phyloP scores from a whole-genome alignment of 2,113 vertebrate species.

The Herpailurus yagouaroundi region DNA sequence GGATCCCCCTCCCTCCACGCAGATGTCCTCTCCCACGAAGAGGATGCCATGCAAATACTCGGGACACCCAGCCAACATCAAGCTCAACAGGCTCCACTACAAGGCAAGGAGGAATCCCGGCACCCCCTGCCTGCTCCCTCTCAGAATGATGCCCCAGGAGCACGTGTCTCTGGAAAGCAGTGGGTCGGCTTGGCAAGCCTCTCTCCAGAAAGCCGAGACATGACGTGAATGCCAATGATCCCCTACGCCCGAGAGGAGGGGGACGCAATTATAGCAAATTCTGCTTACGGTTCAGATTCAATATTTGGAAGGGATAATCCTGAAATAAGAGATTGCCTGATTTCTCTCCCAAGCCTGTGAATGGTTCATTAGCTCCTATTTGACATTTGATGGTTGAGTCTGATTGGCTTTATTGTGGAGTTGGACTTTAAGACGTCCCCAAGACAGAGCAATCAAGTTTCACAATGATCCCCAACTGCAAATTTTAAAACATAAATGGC shows the following conservation, averaged over 20 bases:
- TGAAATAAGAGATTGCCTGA: conserved; percentile 81
- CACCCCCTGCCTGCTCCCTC: not conserved
- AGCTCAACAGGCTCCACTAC: not conserved
- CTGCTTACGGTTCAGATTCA: conserved; percentile 81
- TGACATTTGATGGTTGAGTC: conserved; percentile 76
- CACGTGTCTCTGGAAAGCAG: not conserved
- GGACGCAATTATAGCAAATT: conserved; percentile 65
- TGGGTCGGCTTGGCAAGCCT: not conserved
- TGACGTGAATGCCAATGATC: conserved; percentile 58
- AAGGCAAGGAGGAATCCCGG: not conserved
- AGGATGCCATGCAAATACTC: not conserved
- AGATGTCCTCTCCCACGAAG: not conserved
- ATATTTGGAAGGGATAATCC: conserved; percentile 82
- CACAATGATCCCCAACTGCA: conserved; percentile 78
- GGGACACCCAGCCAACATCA: not conserved
- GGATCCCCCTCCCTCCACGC: not conserved
- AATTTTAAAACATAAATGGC: conserved; percentile 59
- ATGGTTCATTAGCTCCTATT: conserved; percentile 82
- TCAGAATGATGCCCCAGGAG: not conserved
- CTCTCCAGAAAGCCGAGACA: conserved; percentile 57
- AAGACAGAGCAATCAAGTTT: conserved; percentile 80
- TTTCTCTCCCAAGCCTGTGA: conserved; percentile 78
- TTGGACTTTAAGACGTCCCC: conserved; percentile 79
- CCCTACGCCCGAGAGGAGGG: conserved; percentile 33
- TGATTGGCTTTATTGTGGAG: conserved; percentile 81